Conservation (phyloP, 2,888 invertebrate species). For the Synanthedon vespiformis region DNA sequence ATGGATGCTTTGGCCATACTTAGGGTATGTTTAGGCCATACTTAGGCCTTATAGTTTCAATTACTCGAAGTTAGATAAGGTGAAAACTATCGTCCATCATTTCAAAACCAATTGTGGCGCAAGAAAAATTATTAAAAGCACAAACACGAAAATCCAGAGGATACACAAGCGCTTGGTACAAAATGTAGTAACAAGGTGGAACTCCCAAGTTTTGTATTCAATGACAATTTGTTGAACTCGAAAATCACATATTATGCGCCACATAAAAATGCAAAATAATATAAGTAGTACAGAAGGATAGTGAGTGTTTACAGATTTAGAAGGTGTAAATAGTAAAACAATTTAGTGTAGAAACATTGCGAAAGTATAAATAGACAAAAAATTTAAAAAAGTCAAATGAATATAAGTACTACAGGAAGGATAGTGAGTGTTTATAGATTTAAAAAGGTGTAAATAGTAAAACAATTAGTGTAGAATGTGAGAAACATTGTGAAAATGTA, state of each 20-base stretch:
- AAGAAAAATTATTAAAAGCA: constrained; percentile 5
- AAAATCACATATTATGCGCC: constrained; percentile 3
- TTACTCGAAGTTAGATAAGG: constrained; percentile 7
- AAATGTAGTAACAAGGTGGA: constrained; percentile 12
- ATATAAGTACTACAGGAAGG: no score
- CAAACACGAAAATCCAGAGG: constrained; percentile 5
- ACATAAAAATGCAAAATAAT: background rate
- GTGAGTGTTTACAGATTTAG: no score
- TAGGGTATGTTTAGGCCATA: no score
- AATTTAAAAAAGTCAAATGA: no score
- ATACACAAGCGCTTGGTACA: constrained; percentile 9
- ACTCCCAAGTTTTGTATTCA: constrained; percentile 13
- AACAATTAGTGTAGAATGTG: no score
- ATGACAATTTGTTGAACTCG: constrained; percentile 9
- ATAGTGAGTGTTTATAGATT: no score
- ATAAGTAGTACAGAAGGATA: no score
- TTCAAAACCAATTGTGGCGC: constrained; percentile 10
- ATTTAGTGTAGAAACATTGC: no score
- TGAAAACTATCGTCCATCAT: constrained; percentile 9
- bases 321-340: no score
- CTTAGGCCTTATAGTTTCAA: constrained; percentile 6
- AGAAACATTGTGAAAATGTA: no score
- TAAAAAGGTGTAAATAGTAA: no score
- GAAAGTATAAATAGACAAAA: no score
- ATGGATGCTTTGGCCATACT: constrained; percentile 14